A percentile compares a stretch with the other conserved stretches of the same genome.
phyloP scores from a whole-genome alignment of 2,888 invertebrate species.

The Ochropleura plecta region DNA sequence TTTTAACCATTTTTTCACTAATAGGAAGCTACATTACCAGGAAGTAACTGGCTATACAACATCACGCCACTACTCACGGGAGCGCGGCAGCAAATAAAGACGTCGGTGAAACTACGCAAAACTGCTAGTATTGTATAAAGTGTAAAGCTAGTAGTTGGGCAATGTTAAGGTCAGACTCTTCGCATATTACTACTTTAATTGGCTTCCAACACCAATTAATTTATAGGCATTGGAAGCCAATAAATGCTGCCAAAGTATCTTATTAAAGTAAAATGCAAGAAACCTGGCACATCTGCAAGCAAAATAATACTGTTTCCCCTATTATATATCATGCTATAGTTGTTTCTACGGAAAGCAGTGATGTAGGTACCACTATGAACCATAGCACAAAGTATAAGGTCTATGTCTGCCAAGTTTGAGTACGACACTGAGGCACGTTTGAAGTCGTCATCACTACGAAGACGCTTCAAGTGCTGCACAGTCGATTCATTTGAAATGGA shows the following conservation, averaged over 20 bases:
- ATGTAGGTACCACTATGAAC: neutral
- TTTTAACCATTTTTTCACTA: no score
- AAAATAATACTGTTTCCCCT: neutral
- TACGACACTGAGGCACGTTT: constrained; percentile 49
- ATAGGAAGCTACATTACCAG: no score
- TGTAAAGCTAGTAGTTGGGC: no score
- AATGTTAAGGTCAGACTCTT: no score
- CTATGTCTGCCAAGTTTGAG: constrained; percentile 27
- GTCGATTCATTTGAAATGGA: constrained; percentile 37
- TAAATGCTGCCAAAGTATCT: no score
- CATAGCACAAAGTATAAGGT: constrained; percentile 11
- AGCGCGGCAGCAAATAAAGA: no score
- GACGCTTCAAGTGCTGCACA: constrained; percentile 37
- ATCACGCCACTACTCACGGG: no score
- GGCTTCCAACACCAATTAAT: neutral
- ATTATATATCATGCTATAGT: neutral
- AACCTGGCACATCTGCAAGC: neutral
- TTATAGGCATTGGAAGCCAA: no score
- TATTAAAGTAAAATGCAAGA: neutral
- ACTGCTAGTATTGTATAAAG: no score
- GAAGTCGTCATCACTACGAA: constrained; percentile 41
- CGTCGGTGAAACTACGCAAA: no score
- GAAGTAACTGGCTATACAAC: no score
- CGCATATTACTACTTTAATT: neutral
- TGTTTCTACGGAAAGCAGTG: neutral